Evolutionary conservation across 2,797 vertebrate genomes (phyloP).

Genomic region (Loris lydekkerianus): DNA sequence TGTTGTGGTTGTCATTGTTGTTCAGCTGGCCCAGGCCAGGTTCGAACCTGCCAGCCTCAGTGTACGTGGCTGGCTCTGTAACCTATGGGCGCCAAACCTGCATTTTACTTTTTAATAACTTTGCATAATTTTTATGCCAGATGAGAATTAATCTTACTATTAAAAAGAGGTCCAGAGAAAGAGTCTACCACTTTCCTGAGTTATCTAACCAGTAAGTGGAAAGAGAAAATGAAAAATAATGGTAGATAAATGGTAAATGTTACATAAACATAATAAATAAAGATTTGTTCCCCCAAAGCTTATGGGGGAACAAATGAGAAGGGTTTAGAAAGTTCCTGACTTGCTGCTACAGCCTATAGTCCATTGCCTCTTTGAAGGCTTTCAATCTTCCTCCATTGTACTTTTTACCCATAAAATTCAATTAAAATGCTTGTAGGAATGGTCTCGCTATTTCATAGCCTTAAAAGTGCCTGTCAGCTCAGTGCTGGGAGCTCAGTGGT

Average conservation of each 20-base stretch:
- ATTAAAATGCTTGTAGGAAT: constrained; percentile 60
- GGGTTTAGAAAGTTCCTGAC: background rate
- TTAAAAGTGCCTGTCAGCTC: constrained; percentile 5
- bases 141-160: constrained; percentile 41
- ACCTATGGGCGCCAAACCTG: no score
- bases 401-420: constrained; percentile 50
- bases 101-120: no score
- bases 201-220: background rate
- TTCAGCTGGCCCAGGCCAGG: no score
- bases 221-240: constrained; percentile 3
- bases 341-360: background rate
- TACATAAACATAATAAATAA: background rate
- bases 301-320: background rate
- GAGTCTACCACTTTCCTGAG: constrained; percentile 33
- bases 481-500: no score
- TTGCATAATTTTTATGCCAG: constrained; percentile 9
- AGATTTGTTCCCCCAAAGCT: background rate
- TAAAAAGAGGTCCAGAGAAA: constrained; percentile 28
- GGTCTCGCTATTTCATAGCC: constrained; percentile 13
- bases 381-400: constrained; percentile 29
- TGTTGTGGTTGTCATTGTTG: background rate
- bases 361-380: background rate
- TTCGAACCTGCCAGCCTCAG: no score
- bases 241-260: background rate
- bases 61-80: no score